Evolutionary conservation across 2,797 vertebrate species (phyloP), one percentile per base, ranked within the genome.

Genomic region (Lepilemur septentrionalis): DNA sequence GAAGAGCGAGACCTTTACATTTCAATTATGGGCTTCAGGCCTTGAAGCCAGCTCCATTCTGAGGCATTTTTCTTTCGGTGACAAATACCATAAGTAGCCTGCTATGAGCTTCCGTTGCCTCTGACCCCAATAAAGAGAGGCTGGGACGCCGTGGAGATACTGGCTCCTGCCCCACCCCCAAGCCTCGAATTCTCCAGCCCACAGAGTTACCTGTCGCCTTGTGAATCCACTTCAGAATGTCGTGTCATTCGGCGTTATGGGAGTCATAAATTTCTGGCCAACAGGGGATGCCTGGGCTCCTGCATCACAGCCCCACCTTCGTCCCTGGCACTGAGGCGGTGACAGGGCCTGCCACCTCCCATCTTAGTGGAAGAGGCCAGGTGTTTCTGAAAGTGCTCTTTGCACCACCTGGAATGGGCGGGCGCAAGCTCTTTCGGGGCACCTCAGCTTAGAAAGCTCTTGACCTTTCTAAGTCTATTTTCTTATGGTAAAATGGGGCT

Each of bases 41-140:
- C 57, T 61, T 10, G 41, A 50, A 59, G 78, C 72, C 69, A 55
- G 50, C 80, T 89, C 32, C 28, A 22, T 48, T 81, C 76, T 7
- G 55, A 87, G 85, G 46, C 75, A 15, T 87, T 96, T 95, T 86
- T 89, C 97, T 95, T 78, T 73, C 35, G 3, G 50, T 82, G 91
- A 93, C 94, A 97, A 93, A 88, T 50, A 30, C 91, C 72, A 0
- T 75, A 50, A 92, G 94, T 87, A 84, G 84, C 57, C 57, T 75
- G 75, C 63, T 70, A 14, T 30, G 76, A 50, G 87, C 57, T 82
- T 73, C 81, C 43, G 0, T 72, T 73, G 75, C 61, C 67, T 96
- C 93, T 92, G 96, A 91, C 82, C 92, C 91, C 41, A 61, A 14
- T 91, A 65, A 91, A 89, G 14, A 83, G 76, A 85, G 65, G 46